Conservation (phyloP, 92 coral and sea anemone genomes). For the Palythoa grandiflora region DNA sequence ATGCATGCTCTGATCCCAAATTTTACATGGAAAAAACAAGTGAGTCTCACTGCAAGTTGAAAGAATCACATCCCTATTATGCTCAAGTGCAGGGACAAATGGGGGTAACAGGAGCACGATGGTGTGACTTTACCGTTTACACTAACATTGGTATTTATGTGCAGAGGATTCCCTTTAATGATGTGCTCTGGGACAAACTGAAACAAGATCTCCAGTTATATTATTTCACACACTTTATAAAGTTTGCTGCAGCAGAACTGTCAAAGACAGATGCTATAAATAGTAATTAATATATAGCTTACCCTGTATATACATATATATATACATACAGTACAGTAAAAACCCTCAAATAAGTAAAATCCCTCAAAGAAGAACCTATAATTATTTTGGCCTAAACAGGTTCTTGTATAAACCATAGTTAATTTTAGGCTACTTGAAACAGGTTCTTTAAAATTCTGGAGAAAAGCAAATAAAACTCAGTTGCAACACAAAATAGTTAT, state of each 20-base stretch:
- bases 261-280: conserved; percentile 3
- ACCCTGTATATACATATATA: not conserved
- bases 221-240: conserved; percentile 46
- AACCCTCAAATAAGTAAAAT: conserved; percentile 11
- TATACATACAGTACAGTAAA: not conserved
- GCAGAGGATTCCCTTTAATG: conserved; percentile 53
- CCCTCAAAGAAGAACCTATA: conserved; percentile 3
- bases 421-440: conserved; percentile 12
- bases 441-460: conserved; percentile 1
- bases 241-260: conserved; percentile 45
- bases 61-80: conserved; percentile 39
- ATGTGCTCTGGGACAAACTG: conserved; percentile 35
- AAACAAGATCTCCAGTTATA: conserved; percentile 33
- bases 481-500: conserved; percentile 6
- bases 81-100: conserved; percentile 70
- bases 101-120: conserved; percentile 61
- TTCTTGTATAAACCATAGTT: conserved; percentile 1
- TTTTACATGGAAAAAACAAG: conserved; percentile 54
- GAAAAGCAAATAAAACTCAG: conserved; percentile 6
- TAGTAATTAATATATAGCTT: conserved; percentile 10
- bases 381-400: not conserved
- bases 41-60: conserved; percentile 42
- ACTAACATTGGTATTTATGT: conserved; percentile 57
- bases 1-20: conserved; percentile 60
- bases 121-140: conserved; percentile 9